Conservation (phyloP, 2,113 vertebrate species). For the Halichoeres trimaculatus region DNA sequence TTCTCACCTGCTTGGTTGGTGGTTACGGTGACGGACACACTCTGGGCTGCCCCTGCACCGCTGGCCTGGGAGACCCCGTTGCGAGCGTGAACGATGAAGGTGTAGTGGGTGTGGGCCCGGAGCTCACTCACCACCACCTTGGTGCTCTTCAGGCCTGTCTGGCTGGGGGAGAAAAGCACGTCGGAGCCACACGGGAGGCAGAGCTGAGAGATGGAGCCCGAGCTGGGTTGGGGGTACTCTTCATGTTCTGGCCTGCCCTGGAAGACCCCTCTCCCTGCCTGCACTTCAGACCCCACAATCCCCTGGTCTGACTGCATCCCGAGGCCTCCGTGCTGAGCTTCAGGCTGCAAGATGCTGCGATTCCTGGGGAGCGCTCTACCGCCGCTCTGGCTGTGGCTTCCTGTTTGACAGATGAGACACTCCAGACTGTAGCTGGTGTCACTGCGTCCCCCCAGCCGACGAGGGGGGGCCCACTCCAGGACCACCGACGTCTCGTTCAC, state of each 20-base stretch:
- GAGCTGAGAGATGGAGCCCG: slow-evolving; percentile 73
- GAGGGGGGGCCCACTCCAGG: slow-evolving; percentile 94
- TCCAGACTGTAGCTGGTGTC: slow-evolving; percentile 94
- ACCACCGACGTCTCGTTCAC: slow-evolving; percentile 98
- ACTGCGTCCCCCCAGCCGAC: slow-evolving; percentile 90
- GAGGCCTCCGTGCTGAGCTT: slow-evolving; percentile 40
- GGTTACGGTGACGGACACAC: slow-evolving; percentile 94
- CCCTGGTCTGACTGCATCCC: slow-evolving; percentile 78
- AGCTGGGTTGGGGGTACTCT: slow-evolving; percentile 39
- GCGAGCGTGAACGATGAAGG: slow-evolving; percentile 92
- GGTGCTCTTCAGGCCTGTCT: slow-evolving; percentile 86
- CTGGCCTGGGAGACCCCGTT: slow-evolving; percentile 93
- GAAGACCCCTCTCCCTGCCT: slow-evolving; percentile 61
- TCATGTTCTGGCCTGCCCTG: slow-evolving; percentile 46
- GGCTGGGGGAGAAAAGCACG: slow-evolving; percentile 91
- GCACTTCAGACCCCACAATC: slow-evolving; percentile 64
- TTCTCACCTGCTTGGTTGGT: slow-evolving; percentile 98
- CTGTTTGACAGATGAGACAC: slow-evolving; percentile 89
- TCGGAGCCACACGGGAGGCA: slow-evolving; percentile 91
- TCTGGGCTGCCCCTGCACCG: slow-evolving; percentile 88
- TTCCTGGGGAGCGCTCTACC: slow-evolving; percentile 53
- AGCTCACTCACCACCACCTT: slow-evolving; percentile 96
- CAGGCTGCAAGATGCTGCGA: slow-evolving; percentile 51
- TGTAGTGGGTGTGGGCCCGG: slow-evolving; percentile 96
- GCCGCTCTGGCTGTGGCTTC: slow-evolving; percentile 23